A percentile compares a stretch with the other conserved stretches of the same genome.
These are phyloP conservation scores for Lindbergichthys nudifrons DNA, from an alignment of 2,797 vertebrate species.

Conservation along the genomic window DNA sequence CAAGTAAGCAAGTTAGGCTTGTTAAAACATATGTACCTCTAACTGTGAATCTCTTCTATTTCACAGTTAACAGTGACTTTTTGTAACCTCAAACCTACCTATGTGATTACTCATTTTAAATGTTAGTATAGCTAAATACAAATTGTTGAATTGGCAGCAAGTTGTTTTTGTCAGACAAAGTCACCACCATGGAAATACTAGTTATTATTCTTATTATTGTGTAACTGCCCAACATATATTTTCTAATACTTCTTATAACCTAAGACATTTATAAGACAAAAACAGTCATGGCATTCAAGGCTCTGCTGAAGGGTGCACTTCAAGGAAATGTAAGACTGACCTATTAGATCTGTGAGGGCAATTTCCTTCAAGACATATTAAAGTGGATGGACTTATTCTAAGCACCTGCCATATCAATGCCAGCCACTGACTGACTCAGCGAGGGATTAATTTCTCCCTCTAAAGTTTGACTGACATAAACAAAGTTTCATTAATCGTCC, in stretches of 20 bases:
- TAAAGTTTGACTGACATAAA: slow-evolving; percentile 57
- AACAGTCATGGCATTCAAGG: slow-evolving; percentile 9
- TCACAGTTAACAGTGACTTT: background rate
- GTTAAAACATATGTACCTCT: no score
- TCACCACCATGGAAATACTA: no score
- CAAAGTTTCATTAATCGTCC: slow-evolving; percentile 46
- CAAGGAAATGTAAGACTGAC: slow-evolving; percentile 26
- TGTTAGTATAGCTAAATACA: background rate
- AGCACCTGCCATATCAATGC: background rate
- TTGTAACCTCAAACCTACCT: background rate
- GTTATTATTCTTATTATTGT: background rate
- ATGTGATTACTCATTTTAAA: background rate
- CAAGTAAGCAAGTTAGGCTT: no score
- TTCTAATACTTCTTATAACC: background rate
- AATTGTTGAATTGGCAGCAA: background rate
- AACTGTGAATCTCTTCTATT: no score
- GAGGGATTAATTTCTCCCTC: slow-evolving; percentile 40
- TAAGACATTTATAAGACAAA: background rate
- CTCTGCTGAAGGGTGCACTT: slow-evolving; percentile 5
- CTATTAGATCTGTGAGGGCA: slow-evolving; percentile 17
- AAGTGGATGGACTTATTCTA: slow-evolving; percentile 8
- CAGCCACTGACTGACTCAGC: background rate
- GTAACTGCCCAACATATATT: background rate
- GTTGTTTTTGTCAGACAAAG: background rate
- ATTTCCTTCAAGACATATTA: slow-evolving; percentile 28